A percentile compares a stretch with the other conserved stretches of the same genome.
Evolutionary conservation across 2,797 vertebrate genomes (phyloP).

Genomic region (Micromesistius poutassou): DNA sequence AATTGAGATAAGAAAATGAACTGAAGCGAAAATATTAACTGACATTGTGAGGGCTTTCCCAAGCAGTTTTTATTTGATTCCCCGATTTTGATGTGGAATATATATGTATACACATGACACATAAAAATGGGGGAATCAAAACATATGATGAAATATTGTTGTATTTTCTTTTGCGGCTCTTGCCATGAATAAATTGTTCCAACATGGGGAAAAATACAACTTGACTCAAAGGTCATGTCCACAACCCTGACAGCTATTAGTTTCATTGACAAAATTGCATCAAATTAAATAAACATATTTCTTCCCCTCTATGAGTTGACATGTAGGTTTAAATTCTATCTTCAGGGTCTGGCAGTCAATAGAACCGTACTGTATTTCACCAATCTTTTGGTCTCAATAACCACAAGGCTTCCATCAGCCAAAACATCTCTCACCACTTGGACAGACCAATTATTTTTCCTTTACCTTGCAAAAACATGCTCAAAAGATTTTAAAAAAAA

Average conservation of each 20-base stretch:
- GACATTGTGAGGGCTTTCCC: not conserved
- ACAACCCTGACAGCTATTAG: not conserved
- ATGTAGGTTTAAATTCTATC: not conserved
- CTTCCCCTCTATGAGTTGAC: not conserved
- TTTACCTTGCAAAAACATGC: not conserved
- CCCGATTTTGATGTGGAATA: too few relatives aligned
- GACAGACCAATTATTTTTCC: not conserved
- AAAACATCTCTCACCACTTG: not conserved
- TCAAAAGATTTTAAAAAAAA: not conserved
- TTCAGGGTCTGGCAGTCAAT: constrained; percentile 1
- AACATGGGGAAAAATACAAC: not conserved
- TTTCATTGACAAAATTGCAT: not conserved
- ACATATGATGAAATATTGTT: not conserved
- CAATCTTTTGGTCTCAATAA: not conserved
- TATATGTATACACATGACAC: not conserved
- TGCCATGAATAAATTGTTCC: not conserved
- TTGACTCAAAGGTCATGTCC: not conserved
- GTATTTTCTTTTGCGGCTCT: constrained; percentile 1
- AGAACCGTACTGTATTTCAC: not conserved
- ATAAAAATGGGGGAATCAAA: not conserved
- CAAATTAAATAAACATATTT: not conserved
- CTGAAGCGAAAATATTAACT: too few relatives aligned
- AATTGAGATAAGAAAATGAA: not conserved
- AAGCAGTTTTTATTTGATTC: not conserved
- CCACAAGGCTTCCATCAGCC: not conserved